Evolutionary conservation across 2,888 invertebrate species (phyloP).

Genomic region (Andrena chrysosceles): DNA sequence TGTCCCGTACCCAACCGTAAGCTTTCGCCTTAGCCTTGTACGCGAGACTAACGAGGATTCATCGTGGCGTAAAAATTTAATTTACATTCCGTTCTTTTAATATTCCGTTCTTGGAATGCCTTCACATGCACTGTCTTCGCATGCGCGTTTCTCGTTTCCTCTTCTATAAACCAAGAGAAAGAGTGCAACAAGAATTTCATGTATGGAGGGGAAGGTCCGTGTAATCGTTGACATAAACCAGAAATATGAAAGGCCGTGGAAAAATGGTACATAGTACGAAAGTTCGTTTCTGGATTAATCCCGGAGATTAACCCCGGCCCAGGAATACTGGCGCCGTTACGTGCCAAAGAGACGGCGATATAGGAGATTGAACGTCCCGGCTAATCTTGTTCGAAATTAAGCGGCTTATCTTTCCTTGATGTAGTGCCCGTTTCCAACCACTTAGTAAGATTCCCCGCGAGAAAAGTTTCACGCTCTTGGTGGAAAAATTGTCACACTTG

Average conservation of each 20-base stretch:
- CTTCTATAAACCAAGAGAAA: not conserved
- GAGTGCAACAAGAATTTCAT: not conserved
- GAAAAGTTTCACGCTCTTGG: slow-evolving; percentile 48
- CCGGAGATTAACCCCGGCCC: slow-evolving; percentile 65
- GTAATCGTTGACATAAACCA: slow-evolving; percentile 55
- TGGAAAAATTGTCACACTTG: slow-evolving; percentile 23
- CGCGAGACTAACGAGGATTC: not conserved
- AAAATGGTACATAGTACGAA: slow-evolving; percentile 50
- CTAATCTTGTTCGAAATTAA: slow-evolving; percentile 74
- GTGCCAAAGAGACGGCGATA: slow-evolving; percentile 67
- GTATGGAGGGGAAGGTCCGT: not conserved
- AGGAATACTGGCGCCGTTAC: slow-evolving; percentile 63
- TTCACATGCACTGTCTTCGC: not conserved
- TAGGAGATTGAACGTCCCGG: slow-evolving; percentile 70
- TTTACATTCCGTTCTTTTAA: slow-evolving; percentile 7
- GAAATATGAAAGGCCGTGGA: slow-evolving; percentile 54
- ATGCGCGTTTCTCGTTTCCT: too few species aligned
- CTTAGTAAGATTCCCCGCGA: slow-evolving; percentile 49
- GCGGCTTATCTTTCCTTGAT: slow-evolving; percentile 71
- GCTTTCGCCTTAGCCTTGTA: not conserved
- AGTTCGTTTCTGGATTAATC: slow-evolving; percentile 72
- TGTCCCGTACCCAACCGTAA: not conserved
- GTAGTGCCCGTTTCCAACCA: slow-evolving; percentile 54
- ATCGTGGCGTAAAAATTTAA: slow-evolving; percentile 17
- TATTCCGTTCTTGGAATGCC: not conserved